Percentiles rank a stretch among this genome's conserved stretches.
phyloP scores from a whole-genome alignment of 2,797 vertebrate genomes.

The Anabacerthia variegaticeps region DNA sequence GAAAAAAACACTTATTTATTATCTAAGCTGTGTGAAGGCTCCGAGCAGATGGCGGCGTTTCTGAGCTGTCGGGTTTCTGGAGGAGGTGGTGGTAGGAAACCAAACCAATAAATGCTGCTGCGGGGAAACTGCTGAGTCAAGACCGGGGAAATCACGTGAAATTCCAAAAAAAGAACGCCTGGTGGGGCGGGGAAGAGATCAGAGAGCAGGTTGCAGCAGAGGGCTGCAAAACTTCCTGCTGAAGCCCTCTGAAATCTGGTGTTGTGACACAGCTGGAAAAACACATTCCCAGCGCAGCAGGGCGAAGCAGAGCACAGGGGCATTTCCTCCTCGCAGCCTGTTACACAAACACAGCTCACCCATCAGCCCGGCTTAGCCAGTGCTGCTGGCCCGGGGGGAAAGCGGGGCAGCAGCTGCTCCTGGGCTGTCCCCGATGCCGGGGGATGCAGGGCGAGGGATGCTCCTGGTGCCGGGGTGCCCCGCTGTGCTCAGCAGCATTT shows the following conservation, averaged over 20 bases:
- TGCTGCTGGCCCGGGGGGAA: accelerated
- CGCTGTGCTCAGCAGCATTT: background rate
- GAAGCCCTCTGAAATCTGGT: background rate
- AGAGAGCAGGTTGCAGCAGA: background rate
- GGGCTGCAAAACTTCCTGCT: background rate
- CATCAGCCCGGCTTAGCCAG: accelerated
- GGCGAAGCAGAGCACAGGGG: background rate
- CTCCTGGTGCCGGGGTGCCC: background rate
- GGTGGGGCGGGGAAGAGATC: background rate
- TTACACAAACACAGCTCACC: accelerated
- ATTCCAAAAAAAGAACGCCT: background rate
- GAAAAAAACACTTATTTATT: background rate
- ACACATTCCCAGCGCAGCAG: background rate
- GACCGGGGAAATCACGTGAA: slow-evolving; percentile 60
- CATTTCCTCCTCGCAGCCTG: accelerated
- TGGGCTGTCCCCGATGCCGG: accelerated
- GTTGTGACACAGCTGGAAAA: background rate
- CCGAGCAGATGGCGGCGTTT: background rate
- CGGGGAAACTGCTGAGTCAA: slow-evolving; percentile 74
- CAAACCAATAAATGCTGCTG: slow-evolving; percentile 49
- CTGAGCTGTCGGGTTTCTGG: background rate
- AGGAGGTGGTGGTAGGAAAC: slow-evolving; percentile 70
- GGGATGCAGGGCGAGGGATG: background rate
- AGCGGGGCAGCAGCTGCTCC: accelerated
- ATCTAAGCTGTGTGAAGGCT: background rate